Conservation (phyloP, 2,113 vertebrate species). For the Caranx ignobilis region DNA sequence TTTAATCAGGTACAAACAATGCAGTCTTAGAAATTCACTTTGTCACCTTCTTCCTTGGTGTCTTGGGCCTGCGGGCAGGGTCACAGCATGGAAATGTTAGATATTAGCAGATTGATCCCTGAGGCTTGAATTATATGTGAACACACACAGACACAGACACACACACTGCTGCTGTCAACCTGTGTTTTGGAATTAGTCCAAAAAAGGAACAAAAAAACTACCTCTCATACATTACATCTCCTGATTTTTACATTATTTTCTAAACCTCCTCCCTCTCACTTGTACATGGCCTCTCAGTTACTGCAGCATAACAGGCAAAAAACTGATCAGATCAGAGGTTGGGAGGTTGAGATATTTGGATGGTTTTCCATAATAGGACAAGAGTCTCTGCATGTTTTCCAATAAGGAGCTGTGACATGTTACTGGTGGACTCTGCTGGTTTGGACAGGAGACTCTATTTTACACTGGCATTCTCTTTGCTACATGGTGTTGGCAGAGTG, state of each 20-base stretch:
- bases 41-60: constrained; percentile 11
- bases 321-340: not conserved
- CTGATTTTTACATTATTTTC: not conserved
- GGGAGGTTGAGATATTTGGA: not conserved
- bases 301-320: not conserved
- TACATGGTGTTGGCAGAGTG: not conserved
- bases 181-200: not conserved
- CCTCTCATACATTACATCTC: not conserved
- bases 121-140: constrained; percentile 32
- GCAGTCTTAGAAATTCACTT: constrained; percentile 14
- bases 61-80: constrained; percentile 14
- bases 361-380: not conserved
- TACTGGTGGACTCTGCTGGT: not conserved
- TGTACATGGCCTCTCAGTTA: not conserved
- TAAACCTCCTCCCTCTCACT: not conserved
- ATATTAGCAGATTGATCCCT: constrained; percentile 58
- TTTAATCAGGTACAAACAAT: not conserved
- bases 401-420: not conserved
- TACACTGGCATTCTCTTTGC: not conserved
- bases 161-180: constrained; percentile 1
- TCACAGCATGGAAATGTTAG: constrained; percentile 74
- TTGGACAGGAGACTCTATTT: not conserved
- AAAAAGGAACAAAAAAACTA: not conserved
- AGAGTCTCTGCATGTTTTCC: not conserved
- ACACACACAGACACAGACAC: constrained; percentile 3